Base-by-base conservation (phyloP, 2,113 vertebrate species). In the Malurus melanocephalus region DNA sequence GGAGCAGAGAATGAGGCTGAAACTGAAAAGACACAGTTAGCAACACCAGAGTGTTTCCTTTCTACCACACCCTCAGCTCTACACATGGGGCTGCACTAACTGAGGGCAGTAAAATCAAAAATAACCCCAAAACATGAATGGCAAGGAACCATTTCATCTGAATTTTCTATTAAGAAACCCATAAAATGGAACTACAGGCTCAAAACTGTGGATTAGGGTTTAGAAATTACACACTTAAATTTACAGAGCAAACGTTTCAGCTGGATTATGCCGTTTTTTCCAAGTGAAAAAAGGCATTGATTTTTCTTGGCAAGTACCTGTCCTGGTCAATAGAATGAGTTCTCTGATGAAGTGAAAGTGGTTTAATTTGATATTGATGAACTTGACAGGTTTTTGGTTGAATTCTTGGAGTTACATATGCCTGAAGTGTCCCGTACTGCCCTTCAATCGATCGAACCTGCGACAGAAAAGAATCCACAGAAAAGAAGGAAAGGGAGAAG, bases 391-490 rank as follows among this genome's bases (percentile, higher is more conserved):
- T 99, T 97, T 99, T 99, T 14, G 99, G 99, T 89, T 99, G 98
- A 94, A 99, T 98, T 94, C 99, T 98, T 35, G 99, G 99, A 28
- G 99, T 99, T 72, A 99, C 92, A 32, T 99, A 99, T 0, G 98
- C 99, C 94, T 99, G 99, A 66, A 99, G 98, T 17, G 97, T 99
- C 56, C 99, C 99, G 9, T 99, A 99, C 87, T 99, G 99, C 45
- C 99, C 99, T 97, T 99, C 99, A 18, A 99, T 99, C 0, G 99
- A 99, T 35, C 99, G 98, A 93, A 99, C 97, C 99, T 99, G 67
- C 79, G 51, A 57, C 83, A 43, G 10, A 45, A 67, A 84, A 75
- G 42, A 59, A 61, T 5, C 32, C 91, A 52, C 32, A 78, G 22
- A 38, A 33, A 67, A 77, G 38, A 49, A 66, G 3, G 14, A 64